A percentile compares a stretch with the other conserved stretches of the same genome.
These are phyloP conservation scores for Clunio marinus DNA, from an alignment of 2,888 invertebrate species.

Conservation along the genomic window DNA sequence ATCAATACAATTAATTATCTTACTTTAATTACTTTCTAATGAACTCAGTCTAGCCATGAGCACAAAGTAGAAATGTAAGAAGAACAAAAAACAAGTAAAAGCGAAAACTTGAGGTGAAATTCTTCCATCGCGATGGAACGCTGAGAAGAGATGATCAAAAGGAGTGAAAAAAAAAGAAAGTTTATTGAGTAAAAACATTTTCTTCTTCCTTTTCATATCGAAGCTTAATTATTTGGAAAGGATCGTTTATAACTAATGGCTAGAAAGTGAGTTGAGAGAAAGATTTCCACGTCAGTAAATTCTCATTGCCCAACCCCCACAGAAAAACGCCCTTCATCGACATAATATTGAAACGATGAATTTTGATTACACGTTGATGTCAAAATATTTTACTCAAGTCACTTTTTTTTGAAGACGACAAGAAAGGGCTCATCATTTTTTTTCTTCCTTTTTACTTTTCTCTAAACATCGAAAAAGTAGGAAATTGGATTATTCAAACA, in stretches of 20 bases:
- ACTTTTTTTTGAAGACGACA: not conserved
- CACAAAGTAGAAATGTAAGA: not conserved
- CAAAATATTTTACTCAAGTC: not conserved
- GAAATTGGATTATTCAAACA: constrained; percentile 21
- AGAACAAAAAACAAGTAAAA: not conserved
- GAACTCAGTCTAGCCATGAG: constrained; percentile 5
- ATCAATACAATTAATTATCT: not conserved
- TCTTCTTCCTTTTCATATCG: not conserved
- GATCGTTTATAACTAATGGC: constrained; percentile 17
- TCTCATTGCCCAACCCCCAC: not conserved
- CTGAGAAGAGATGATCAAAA: not conserved
- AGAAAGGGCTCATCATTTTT: constrained; percentile 1
- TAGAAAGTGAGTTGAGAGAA: not conserved
- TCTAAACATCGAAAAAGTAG: not conserved
- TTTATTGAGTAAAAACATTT: not conserved
- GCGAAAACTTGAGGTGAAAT: not conserved
- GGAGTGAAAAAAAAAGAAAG: not conserved
- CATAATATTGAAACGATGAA: constrained; percentile 7
- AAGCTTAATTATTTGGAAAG: constrained; percentile 36
- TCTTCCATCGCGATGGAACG: not conserved
- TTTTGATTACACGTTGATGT: constrained; percentile 25
- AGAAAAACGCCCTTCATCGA: not conserved
- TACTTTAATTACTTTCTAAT: not conserved
- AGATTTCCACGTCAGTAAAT: constrained; percentile 10
- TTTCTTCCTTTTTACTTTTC: not conserved